Evolutionary conservation across 2,888 invertebrate species (phyloP), one percentile per base, ranked within the genome.

Genomic region (Drosophila hamatofila): DNA sequence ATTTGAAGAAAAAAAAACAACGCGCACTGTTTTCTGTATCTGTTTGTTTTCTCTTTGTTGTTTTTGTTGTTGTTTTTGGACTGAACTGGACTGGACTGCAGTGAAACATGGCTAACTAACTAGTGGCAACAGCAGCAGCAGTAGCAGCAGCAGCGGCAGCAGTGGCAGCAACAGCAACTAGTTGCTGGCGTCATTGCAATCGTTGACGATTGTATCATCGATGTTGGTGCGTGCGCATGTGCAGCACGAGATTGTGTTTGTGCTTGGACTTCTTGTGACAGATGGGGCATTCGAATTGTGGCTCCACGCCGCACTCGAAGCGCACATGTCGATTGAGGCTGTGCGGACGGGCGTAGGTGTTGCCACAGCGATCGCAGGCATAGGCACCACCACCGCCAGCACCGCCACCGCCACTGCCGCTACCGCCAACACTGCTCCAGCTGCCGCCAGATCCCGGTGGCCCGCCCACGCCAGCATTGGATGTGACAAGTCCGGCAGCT

Each of bases 231-330:
- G 93, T 93, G 83, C 93, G 93, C 93, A 93, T 93, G 78, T 93
- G 93, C 87, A 93, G 85, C 80, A 93, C 93, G 80, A 93, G 91
- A 89, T 93, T 93, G 80, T 93, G 93, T 92, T 93, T 93, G 87
- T 93, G 93, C 88, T 93, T 93, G 51, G 93, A 95, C 85, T 94
- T 94, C 91, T 94, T 94, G 86, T 94, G 94, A 90, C 95, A 95
- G 81, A 94, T 93, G 41, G 94, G 94, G 76, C 95, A 95, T 75
- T 94, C 94, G 89, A 95, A 95, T 82, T 94, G 94, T 1, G 95
- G 95, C 79, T 94, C 95, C 63, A 94, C 93, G 59, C 94, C 94
- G 80, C 95, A 95, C 82, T 95, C 95, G 88, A 94, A 94, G 66
- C 94, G 93, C 63, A 94, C 93, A 84, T 95, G 95, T 56, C 94